Conservation (phyloP, 2,113 vertebrate genomes). For the Mugil cephalus region DNA sequence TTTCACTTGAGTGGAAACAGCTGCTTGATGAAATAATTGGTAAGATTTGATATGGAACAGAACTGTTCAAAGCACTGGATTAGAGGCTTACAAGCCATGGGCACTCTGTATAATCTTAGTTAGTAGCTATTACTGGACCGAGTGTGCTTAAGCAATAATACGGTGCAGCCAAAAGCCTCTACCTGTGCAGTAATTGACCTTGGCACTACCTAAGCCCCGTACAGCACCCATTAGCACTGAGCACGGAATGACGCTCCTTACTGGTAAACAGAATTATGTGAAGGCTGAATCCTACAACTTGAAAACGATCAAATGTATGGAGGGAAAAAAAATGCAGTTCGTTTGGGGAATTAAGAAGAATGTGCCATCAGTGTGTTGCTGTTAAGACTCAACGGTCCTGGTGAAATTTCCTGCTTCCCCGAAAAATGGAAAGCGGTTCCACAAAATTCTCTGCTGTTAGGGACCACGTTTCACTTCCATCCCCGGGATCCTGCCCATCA, state of each 20-base stretch:
- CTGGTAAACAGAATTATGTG: slow-evolving; percentile 8
- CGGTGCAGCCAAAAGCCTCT: slow-evolving; percentile 74
- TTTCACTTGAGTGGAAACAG: slow-evolving; percentile 12
- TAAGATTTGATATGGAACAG: slow-evolving; percentile 66
- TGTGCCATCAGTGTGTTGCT: slow-evolving; percentile 7
- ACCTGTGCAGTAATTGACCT: slow-evolving; percentile 82
- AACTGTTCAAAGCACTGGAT: slow-evolving; percentile 68
- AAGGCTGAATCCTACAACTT: slow-evolving; percentile 8
- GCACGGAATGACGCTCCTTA: slow-evolving; percentile 22
- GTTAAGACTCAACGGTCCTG: slow-evolving; percentile 5
- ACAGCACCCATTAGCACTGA: slow-evolving; percentile 66
- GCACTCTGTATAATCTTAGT: slow-evolving; percentile 78
- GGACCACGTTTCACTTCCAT: slow-evolving; percentile 61
- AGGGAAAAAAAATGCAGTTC: background rate
- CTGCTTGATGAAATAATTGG: slow-evolving; percentile 59
- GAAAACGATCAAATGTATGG: slow-evolving; percentile 3
- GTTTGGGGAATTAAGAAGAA: slow-evolving; percentile 15
- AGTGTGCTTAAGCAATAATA: slow-evolving; percentile 79
- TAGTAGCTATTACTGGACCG: slow-evolving; percentile 76
- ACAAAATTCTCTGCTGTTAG: slow-evolving; percentile 43
- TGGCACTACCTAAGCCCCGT: slow-evolving; percentile 72
- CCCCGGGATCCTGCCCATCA: slow-evolving; percentile 76
- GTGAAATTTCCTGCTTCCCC: slow-evolving; percentile 27
- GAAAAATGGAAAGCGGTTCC: slow-evolving; percentile 31
- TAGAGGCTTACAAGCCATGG: slow-evolving; percentile 72